These are phyloP conservation scores for Phrixothrix hirtus DNA, from an alignment of 2,888 invertebrate genomes.

Conservation along the genomic window DNA sequence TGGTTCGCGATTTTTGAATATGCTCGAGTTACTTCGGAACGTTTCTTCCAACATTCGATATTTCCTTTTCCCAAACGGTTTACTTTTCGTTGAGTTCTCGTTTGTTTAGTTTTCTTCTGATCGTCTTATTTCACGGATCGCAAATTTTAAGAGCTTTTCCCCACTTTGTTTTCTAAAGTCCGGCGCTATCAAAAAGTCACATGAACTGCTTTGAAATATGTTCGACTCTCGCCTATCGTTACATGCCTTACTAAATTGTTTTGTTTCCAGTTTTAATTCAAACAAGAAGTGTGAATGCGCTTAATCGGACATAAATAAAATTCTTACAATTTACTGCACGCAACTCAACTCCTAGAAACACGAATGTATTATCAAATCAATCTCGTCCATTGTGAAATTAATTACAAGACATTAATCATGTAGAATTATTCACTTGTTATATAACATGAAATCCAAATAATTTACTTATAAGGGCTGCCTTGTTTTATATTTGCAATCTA, in stretches of 20 bases:
- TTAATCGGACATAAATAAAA: constrained; percentile 27
- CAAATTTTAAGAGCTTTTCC: constrained; percentile 47
- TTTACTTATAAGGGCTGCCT: too few species aligned
- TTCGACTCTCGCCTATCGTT: constrained; percentile 1
- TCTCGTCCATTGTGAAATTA: constrained; percentile 35
- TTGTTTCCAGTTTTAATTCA: constrained; percentile 16
- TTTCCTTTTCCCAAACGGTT: constrained; percentile 34
- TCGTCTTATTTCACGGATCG: constrained; percentile 55
- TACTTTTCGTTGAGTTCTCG: constrained; percentile 34
- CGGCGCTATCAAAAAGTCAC: constrained; percentile 20
- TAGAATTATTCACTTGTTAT: constrained; percentile 31
- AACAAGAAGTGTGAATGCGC: constrained; percentile 24
- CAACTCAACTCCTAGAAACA: constrained; percentile 10
- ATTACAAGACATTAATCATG: constrained; percentile 36
- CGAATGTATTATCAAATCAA: constrained; percentile 28
- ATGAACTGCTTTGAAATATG: constrained; percentile 14
- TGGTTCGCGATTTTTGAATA: constrained; percentile 25
- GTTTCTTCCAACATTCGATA: constrained; percentile 27
- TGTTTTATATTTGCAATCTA: too few species aligned
- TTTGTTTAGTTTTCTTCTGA: constrained; percentile 48
- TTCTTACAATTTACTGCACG: constrained; percentile 26
- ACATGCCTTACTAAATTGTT: constrained; percentile 18
- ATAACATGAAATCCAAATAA: constrained; percentile 27
- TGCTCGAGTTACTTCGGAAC: constrained; percentile 26
- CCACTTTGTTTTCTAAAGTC: constrained; percentile 30